Conservation (phyloP, 2,797 vertebrate genomes). For the Ceyx erithaca region DNA sequence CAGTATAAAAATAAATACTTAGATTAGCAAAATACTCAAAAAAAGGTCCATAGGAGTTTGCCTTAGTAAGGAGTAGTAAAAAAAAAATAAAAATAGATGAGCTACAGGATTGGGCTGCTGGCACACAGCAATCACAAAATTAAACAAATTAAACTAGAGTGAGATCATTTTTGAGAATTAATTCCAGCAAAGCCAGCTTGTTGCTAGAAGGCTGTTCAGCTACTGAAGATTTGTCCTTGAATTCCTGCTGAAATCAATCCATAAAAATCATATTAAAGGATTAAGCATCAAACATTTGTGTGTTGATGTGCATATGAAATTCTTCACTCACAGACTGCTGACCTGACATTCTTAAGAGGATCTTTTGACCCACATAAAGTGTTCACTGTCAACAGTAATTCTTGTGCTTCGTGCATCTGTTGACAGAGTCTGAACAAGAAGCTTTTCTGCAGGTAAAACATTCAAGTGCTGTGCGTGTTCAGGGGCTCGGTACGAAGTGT, state of each 20-base stretch:
- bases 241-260: slow-evolving; percentile 58
- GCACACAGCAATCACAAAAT: background rate
- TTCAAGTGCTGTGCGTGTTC: background rate
- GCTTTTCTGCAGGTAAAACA: slow-evolving; percentile 24
- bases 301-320: slow-evolving; percentile 68
- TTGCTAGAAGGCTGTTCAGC: slow-evolving; percentile 10
- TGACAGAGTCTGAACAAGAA: slow-evolving; percentile 39
- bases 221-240: slow-evolving; percentile 15
- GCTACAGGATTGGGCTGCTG: background rate
- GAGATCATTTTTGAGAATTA: background rate
- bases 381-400: slow-evolving; percentile 73
- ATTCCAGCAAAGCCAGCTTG: background rate
- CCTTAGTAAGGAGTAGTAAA: background rate
- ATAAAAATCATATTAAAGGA: slow-evolving; percentile 69
- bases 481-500: background rate
- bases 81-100: background rate
- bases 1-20: background rate
- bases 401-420: slow-evolving; percentile 6
- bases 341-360: slow-evolving; percentile 72
- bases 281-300: slow-evolving; percentile 45
- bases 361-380: slow-evolving; percentile 63
- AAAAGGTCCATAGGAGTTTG: background rate
- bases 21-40: background rate
- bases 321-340: slow-evolving; percentile 55
- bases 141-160: background rate